These are phyloP conservation scores for Poeciliopsis presidionis DNA, from an alignment of 2,797 vertebrate species.

Conservation along the genomic window DNA sequence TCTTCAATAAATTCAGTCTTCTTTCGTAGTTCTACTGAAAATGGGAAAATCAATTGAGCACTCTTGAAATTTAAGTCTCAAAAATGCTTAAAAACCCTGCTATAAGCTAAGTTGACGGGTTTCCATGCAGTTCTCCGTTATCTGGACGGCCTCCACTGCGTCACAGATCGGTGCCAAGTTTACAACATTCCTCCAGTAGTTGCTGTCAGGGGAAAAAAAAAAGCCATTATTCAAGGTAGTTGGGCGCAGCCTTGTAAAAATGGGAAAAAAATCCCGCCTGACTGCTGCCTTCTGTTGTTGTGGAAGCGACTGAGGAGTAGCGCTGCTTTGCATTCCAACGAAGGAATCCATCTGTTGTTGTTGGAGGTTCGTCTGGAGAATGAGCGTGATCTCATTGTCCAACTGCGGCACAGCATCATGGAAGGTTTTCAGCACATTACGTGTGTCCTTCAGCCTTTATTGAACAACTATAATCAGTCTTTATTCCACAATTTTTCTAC, in stretches of 20 bases:
- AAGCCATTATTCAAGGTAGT: conserved; percentile 1
- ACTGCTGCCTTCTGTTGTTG: background rate
- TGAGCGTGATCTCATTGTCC: background rate
- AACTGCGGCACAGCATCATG: background rate
- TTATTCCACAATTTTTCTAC: background rate
- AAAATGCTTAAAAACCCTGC: background rate
- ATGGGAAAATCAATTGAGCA: background rate
- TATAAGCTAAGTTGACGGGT: background rate
- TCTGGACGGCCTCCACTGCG: background rate
- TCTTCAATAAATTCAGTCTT: background rate
- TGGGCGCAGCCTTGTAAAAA: conserved; percentile 2
- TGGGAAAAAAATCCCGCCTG: background rate
- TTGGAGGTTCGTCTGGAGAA: background rate
- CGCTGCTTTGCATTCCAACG: background rate
- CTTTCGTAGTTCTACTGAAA: background rate
- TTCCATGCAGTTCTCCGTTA: background rate
- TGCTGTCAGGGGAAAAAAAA: background rate
- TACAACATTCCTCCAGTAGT: background rate
- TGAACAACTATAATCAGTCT: background rate
- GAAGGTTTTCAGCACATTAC: background rate
- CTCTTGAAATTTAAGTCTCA: background rate
- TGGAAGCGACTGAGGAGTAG: background rate
- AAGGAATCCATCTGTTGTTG: conserved; percentile 5
- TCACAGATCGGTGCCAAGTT: background rate
- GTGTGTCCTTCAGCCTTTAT: background rate